Percentiles rank a stretch among this genome's conserved stretches.
Evolutionary conservation across 2,797 vertebrate species (phyloP).

Genomic region (Petrocephalus schoutedeni): DNA sequence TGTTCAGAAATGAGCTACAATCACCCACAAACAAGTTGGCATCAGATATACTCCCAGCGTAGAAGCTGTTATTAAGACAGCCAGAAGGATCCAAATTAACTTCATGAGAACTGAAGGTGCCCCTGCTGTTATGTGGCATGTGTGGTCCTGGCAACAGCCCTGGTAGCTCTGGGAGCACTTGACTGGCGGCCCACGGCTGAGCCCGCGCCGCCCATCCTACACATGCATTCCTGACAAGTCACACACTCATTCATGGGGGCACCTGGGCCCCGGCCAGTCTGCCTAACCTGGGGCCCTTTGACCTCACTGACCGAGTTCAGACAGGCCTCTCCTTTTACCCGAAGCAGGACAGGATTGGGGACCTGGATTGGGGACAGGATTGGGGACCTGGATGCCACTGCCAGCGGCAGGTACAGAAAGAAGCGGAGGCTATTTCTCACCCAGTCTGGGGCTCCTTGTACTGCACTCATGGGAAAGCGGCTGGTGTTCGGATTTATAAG

Average conservation of each 20-base stretch:
- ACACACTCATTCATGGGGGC: background rate
- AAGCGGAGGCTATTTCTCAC: background rate
- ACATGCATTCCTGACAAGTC: conserved; percentile 18
- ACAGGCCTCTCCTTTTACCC: background rate
- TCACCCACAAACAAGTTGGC: background rate
- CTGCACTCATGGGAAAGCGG: too few relatives aligned
- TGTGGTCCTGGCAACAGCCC: background rate
- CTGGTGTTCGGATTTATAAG: too few relatives aligned
- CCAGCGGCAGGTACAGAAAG: background rate
- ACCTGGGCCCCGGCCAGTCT: background rate
- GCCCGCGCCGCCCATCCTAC: background rate
- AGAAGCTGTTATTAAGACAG: background rate
- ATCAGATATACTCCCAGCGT: background rate
- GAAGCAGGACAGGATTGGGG: background rate
- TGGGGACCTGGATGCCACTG: background rate
- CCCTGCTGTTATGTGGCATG: background rate
- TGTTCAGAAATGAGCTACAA: background rate
- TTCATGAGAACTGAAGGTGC: background rate
- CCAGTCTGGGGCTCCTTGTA: too few relatives aligned
- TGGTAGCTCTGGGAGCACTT: background rate
- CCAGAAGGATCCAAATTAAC: background rate
- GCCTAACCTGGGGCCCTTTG: background rate
- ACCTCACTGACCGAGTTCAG: background rate
- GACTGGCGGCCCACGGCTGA: background rate
- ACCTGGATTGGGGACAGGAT: background rate